Conservation (phyloP, 2,888 invertebrate species). For the Thymelicus acteon region DNA sequence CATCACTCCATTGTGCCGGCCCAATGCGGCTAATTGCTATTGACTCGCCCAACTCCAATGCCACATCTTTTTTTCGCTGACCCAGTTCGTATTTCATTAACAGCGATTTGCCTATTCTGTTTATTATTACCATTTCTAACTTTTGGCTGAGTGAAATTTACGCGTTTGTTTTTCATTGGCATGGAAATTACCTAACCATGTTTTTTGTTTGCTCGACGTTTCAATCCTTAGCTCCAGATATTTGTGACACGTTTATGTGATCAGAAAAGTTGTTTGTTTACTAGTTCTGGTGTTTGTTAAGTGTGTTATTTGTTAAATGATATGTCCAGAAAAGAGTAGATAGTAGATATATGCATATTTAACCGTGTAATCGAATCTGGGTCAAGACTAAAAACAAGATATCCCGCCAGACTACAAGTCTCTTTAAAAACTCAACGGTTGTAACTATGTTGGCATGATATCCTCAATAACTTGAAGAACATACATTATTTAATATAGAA, state of each 20-base stretch:
- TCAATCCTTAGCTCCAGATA: neutral
- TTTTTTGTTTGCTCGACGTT: neutral
- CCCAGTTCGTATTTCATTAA: conserved; percentile 38
- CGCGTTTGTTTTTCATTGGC: neutral
- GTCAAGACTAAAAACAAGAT: no score
- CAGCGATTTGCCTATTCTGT: conserved; percentile 35
- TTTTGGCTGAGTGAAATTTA: conserved; percentile 10
- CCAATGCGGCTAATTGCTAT: conserved; percentile 46
- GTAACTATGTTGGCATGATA: no score
- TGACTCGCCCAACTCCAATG: conserved; percentile 41
- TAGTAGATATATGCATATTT: no score
- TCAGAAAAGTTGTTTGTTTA: no score
- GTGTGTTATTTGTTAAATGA: no score
- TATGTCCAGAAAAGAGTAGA: no score
- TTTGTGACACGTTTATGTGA: no score
- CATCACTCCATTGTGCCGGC: conserved; percentile 39
- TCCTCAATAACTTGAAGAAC: neutral
- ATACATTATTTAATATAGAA: conserved; percentile 1
- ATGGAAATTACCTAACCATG: neutral
- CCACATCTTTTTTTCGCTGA: conserved; percentile 36
- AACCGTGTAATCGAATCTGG: no score
- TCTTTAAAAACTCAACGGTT: no score
- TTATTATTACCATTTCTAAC: conserved; percentile 26
- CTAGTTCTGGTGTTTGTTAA: no score
- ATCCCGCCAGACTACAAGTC: no score